Percentiles rank a stretch among this genome's conserved stretches.
These are phyloP conservation scores for Notarius lentiginosus DNA, from an alignment of 2,113 vertebrate species.

Conservation along the genomic window DNA sequence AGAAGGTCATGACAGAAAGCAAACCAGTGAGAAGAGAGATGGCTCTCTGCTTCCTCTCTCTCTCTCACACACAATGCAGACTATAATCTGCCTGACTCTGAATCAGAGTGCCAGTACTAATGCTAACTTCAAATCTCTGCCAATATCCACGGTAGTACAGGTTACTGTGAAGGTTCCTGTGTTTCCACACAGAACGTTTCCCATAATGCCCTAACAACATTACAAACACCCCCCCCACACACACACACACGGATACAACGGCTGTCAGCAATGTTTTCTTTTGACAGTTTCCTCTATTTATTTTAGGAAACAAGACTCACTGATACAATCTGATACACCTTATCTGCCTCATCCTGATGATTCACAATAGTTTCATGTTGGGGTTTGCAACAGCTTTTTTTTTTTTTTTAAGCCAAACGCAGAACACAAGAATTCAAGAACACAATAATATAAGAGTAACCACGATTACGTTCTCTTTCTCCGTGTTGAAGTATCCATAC, in stretches of 20 bases:
- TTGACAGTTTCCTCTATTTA: background rate
- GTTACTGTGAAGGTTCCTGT: background rate
- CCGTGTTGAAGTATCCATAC: background rate
- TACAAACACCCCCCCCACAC: background rate
- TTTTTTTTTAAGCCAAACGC: background rate
- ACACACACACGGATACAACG: background rate
- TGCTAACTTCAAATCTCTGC: background rate
- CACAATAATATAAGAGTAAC: background rate
- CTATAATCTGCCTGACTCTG: background rate
- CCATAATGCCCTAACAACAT: background rate
- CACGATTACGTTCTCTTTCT: background rate
- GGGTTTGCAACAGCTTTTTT: background rate
- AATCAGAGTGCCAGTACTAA: background rate
- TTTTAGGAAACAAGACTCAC: background rate
- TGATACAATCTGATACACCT: background rate
- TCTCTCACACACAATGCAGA: too few species aligned
- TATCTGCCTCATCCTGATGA: background rate
- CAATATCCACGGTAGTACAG: background rate
- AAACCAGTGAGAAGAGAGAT: background rate
- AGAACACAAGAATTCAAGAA: background rate
- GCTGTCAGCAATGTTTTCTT: background rate
- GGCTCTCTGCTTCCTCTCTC: background rate
- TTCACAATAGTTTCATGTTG: background rate
- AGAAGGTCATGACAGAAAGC: constrained; percentile 3
- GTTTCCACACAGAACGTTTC: too few species aligned